These are phyloP conservation scores for Gortyna flavago DNA, from an alignment of 2,888 invertebrate species.

Conservation along the genomic window DNA sequence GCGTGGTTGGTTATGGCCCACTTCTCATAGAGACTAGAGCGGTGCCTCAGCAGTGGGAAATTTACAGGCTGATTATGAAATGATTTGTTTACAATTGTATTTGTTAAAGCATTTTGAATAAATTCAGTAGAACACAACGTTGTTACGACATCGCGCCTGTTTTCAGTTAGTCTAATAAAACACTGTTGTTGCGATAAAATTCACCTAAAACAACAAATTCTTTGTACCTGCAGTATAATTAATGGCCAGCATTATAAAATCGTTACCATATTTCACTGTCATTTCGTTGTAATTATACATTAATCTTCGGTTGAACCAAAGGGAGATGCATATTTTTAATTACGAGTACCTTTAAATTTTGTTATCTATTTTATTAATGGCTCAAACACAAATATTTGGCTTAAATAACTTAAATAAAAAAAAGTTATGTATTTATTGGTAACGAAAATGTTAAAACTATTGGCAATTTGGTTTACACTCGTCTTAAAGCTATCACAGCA, in stretches of 20 bases:
- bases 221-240: background rate
- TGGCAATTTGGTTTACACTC: background rate
- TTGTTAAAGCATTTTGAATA: conserved; percentile 16
- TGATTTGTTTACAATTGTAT: background rate
- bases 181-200: background rate
- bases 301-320: no score
- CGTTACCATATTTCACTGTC: no score
- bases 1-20: no score
- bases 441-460: background rate
- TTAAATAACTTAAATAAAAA: no score
- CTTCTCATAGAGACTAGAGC: no score
- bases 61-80: no score
- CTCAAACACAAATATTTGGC: background rate
- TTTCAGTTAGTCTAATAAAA: no score
- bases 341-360: no score
- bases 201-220: background rate
- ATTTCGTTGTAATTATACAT: no score
- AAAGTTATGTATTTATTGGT: background rate
- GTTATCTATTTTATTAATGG: background rate
- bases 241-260: no score
- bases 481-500: no score
- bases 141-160: background rate
- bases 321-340: background rate
- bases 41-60: no score
- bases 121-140: conserved; percentile 18